Evolutionary conservation across 2,113 vertebrate species (phyloP).

Genomic region (Tauraco erythrolophus): DNA sequence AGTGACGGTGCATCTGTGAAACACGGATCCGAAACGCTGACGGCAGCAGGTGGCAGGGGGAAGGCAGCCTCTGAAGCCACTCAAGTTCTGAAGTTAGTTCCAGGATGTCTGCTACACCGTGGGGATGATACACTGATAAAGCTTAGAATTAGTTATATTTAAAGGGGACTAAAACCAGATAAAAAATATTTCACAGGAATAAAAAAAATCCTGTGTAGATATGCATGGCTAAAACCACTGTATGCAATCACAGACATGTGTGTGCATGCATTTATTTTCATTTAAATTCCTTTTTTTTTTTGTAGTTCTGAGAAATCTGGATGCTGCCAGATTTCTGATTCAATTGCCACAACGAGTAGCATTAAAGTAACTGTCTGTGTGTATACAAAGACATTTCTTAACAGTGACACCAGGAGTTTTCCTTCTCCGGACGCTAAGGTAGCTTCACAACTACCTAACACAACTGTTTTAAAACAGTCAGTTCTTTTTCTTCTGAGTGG

Average conservation of each 20-base stretch:
- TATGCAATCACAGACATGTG: rapidly evolving
- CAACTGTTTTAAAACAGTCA: background rate
- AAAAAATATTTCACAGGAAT: background rate
- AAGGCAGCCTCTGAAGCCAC: background rate
- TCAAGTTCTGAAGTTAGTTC: background rate
- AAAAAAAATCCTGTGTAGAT: rapidly evolving
- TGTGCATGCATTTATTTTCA: background rate
- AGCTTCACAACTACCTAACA: background rate
- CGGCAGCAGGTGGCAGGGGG: background rate
- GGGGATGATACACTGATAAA: background rate
- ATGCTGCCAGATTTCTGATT: background rate
- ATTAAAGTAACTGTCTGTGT: rapidly evolving
- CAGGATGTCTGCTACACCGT: rapidly evolving
- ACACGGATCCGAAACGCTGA: background rate
- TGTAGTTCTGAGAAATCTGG: background rate
- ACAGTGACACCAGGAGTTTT: rapidly evolving
- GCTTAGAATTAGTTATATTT: background rate
- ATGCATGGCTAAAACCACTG: rapidly evolving
- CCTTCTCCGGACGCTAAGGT: rapidly evolving
- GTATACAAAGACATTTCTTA: background rate
- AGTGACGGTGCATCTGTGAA: background rate
- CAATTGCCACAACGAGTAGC: background rate
- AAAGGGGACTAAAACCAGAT: background rate
- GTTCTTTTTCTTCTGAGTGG: too few species aligned
- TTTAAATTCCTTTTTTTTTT: background rate